Conservation (phyloP, 2,888 invertebrate species). For the Luperina testacea region DNA sequence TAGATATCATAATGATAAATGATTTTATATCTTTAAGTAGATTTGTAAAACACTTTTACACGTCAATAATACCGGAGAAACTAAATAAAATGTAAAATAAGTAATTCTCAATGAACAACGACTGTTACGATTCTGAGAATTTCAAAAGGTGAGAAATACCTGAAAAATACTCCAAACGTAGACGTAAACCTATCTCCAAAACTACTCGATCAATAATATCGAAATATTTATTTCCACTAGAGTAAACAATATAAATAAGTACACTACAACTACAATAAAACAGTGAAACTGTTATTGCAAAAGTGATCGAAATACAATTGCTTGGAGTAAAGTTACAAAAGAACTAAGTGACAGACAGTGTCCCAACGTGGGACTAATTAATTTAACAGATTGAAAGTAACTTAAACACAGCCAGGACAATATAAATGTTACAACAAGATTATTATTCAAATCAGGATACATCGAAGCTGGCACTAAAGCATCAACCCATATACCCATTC, state of each 20-base stretch:
- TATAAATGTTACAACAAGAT: background rate
- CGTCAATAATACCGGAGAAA: background rate
- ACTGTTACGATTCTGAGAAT: background rate
- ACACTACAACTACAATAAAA: slow-evolving; percentile 38
- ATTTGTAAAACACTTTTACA: background rate
- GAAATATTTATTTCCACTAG: slow-evolving; percentile 51
- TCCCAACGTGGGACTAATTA: slow-evolving; percentile 58
- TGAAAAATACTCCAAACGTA: background rate
- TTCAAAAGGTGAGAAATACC: background rate
- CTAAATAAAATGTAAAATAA: background rate
- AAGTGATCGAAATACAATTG: slow-evolving; percentile 59
- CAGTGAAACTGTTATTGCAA: slow-evolving; percentile 64
- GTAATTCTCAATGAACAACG: background rate
- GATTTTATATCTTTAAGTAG: background rate
- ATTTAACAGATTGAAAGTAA: slow-evolving; percentile 39
- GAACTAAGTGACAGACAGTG: slow-evolving; percentile 36
- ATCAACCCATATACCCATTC: background rate
- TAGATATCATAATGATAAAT: background rate
- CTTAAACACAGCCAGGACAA: slow-evolving; percentile 6
- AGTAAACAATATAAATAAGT: slow-evolving; percentile 51
- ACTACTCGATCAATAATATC: slow-evolving; percentile 25
- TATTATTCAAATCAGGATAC: background rate
- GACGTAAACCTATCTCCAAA: background rate
- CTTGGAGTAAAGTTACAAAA: slow-evolving; percentile 54
- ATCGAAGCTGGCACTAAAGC: background rate